Evolutionary conservation across 2,113 vertebrate genomes (phyloP).

Genomic region (Platichthys flesus): DNA sequence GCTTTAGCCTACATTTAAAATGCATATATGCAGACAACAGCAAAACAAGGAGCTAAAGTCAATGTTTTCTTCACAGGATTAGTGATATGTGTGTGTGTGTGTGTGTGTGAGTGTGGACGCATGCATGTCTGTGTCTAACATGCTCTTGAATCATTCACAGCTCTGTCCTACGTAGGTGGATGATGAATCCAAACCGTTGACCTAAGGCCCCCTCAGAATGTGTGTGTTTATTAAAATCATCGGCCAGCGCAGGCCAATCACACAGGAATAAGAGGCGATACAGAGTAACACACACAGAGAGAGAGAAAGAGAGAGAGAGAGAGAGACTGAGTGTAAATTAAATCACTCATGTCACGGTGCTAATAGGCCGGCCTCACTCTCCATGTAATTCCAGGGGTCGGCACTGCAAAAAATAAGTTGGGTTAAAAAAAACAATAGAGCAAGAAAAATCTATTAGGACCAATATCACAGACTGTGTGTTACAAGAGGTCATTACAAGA

Average conservation of each 20-base stretch:
- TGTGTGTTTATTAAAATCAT: conserved; percentile 81
- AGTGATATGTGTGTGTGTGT: background rate
- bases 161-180: conserved; percentile 46
- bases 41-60: background rate
- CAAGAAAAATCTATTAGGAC: conserved; percentile 81
- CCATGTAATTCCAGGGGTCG: conserved; percentile 75
- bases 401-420: conserved; percentile 38
- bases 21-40: conserved; percentile 39
- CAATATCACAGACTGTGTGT: conserved; percentile 77
- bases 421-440: conserved; percentile 44
- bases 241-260: conserved; percentile 68
- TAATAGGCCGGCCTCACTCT: conserved; percentile 81
- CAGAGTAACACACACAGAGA: conserved; percentile 40
- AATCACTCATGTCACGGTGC: conserved; percentile 83
- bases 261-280: conserved; percentile 63
- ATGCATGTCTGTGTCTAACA: background rate
- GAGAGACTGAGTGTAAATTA: conserved; percentile 70
- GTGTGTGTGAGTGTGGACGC: no score
- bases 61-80: background rate
- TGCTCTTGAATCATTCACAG: conserved; percentile 31
- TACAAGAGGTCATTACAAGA: conserved; percentile 83
- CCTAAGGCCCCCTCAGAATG: conserved; percentile 56
- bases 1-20: conserved; percentile 44
- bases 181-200: conserved; percentile 79
- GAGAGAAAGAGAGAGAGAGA: conserved; percentile 28